Conservation (phyloP, 2,113 vertebrate genomes). For the Corythornis madagascariensis region DNA sequence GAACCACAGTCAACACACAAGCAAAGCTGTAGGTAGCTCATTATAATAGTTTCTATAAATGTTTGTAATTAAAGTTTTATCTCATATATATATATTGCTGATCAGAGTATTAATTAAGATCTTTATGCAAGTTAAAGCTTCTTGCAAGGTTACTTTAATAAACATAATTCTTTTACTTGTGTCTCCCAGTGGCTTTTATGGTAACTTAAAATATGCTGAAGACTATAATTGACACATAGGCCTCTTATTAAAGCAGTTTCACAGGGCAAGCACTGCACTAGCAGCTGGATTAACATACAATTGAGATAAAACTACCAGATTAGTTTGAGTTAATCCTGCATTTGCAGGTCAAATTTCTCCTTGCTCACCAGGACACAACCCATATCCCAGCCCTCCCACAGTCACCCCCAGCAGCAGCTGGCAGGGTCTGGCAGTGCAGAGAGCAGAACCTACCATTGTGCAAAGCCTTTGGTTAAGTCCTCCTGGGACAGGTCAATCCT, state of each 20-base stretch:
- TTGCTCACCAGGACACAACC: background rate
- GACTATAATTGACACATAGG: background rate
- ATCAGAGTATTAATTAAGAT: conserved; percentile 42
- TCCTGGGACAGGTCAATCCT: conserved; percentile 85
- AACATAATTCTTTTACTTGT: conserved; percentile 20
- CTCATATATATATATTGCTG: conserved; percentile 3
- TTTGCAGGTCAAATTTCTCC: background rate
- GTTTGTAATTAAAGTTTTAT: conserved; percentile 65
- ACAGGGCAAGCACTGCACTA: background rate
- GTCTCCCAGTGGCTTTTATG: conserved; percentile 14
- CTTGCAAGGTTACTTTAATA: conserved; percentile 35
- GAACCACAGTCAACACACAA: background rate
- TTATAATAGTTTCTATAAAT: conserved; percentile 27
- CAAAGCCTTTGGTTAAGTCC: conserved; percentile 84
- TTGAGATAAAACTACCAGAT: background rate
- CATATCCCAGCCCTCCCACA: background rate
- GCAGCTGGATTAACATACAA: background rate
- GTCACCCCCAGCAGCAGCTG: background rate
- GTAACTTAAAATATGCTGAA: conserved; percentile 36
- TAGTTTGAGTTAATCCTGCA: background rate
- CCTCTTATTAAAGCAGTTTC: conserved; percentile 31
- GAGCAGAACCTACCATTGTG: conserved; percentile 81
- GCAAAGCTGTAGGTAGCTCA: background rate
- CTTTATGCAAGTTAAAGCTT: conserved; percentile 28
- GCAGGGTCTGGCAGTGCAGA: background rate